phyloP scores from a whole-genome alignment of 2,113 vertebrate species.

The Pantherophis guttatus region DNA sequence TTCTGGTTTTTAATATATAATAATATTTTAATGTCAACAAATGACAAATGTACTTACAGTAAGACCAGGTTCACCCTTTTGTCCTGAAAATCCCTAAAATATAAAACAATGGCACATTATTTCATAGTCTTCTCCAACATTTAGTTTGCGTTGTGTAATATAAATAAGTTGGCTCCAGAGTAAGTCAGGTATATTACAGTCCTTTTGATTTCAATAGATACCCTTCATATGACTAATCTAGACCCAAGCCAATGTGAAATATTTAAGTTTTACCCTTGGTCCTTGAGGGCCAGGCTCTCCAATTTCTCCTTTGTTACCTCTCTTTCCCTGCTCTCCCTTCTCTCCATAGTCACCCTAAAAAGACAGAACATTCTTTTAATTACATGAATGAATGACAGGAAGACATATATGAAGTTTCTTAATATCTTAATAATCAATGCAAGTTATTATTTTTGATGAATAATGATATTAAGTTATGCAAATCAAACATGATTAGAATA shows the following conservation, averaged over 20 bases:
- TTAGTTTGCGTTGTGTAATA: conserved; percentile 23
- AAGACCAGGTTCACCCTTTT: conserved; percentile 80
- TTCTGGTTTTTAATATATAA: background rate
- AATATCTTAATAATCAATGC: background rate
- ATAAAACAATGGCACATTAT: conserved; percentile 24
- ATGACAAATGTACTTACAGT: conserved; percentile 73
- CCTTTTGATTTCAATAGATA: background rate
- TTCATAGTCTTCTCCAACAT: background rate
- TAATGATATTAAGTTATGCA: background rate
- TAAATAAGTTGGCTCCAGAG: background rate
- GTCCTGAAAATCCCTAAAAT: conserved; percentile 75
- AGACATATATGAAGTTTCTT: background rate
- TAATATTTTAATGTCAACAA: background rate
- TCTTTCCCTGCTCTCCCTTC: conserved; percentile 73
- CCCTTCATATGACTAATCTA: background rate
- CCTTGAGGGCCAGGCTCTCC: conserved; percentile 78
- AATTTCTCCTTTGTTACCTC: conserved; percentile 80
- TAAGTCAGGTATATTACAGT: background rate
- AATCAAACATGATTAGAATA: no score
- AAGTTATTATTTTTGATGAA: background rate
- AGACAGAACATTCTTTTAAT: background rate
- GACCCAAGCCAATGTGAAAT: background rate
- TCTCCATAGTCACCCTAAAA: conserved; percentile 79
- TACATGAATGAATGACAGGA: background rate
- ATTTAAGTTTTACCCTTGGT: conserved; percentile 65